Evolutionary conservation across 2,888 invertebrate species (phyloP), one percentile per base, ranked within the genome.

Genomic region (Lasioglossum figueresi): DNA sequence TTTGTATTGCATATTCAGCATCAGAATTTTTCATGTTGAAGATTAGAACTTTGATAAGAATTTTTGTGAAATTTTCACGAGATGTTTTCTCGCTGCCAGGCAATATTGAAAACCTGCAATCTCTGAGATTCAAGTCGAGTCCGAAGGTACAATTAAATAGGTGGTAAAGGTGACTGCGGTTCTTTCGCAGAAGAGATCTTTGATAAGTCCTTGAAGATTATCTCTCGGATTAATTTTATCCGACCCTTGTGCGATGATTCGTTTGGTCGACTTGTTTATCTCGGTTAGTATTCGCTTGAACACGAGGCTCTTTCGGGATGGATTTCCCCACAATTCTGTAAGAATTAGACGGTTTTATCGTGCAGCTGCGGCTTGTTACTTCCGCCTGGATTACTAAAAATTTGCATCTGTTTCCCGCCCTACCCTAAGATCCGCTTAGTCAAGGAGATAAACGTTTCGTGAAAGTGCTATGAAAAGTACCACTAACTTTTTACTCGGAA

Each of bases 261-360:
- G 68, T 14, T 84, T 72, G 79, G 78, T 75, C 78, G 37, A 59
- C 80, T 84, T 84, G 66, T 72, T 83, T 84, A 84, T 75, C 80
- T 78, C 56, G 79, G 72, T 72, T 45, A 59, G 75, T 48, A 78
- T 78, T 31, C 48, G 16, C 80, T 45, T 70, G 71, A 16, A 40
- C 40, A 14, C 27, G 0, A 59, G 34, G 40, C 40, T 56, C 45
- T n/a, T 59, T 43, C n/a, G 52, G 56, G 40, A 77, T 63, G 75
- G 45, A 83, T 83, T 80, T 72, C n/a, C 66, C 6, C 45, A 73
- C 70, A 83, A 83, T 76, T 59, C 83, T 66, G 43, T 8, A 16
- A 27, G 76, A 66, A 84, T 84, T 83, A 72, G 56, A 79, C 10
- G 83, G 59, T 76, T 72, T 76, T 79, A 84, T 72, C 85, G n/a